Conservation (phyloP, 2,113 vertebrate genomes). For the Chloebia gouldiae region DNA sequence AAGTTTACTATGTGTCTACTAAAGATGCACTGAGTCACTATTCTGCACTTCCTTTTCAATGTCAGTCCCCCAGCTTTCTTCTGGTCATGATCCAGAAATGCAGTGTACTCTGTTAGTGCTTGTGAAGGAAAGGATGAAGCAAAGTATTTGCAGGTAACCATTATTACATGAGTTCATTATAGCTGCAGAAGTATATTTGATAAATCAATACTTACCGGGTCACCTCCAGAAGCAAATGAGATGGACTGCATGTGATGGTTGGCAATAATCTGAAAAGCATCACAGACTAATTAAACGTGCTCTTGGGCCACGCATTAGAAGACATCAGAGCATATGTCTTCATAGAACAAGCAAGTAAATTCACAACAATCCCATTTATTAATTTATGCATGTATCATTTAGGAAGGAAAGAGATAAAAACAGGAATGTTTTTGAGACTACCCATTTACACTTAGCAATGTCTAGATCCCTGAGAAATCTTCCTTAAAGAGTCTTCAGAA, state of each 20-base stretch:
- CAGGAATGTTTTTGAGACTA: neutral
- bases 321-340: neutral
- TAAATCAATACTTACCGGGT: slow-evolving; percentile 83
- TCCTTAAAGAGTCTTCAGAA: neutral
- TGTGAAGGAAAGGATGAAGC: neutral
- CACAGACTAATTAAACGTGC: slow-evolving; percentile 44
- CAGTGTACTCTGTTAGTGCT: neutral
- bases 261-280: slow-evolving; percentile 84
- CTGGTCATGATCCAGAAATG: neutral
- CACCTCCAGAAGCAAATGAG: slow-evolving; percentile 94
- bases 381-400: neutral
- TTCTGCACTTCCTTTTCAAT: neutral
- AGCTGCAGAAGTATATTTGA: neutral
- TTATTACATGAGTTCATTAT: neutral
- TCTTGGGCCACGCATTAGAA: neutral
- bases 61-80: neutral
- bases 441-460: neutral
- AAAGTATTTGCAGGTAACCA: neutral
- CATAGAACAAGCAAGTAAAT: neutral
- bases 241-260: slow-evolving; percentile 93
- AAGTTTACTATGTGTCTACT: neutral
- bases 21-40: neutral
- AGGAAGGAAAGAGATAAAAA: neutral
- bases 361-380: neutral
- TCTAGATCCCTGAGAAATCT: neutral